Base-by-base conservation (phyloP, 1,140 invertebrate genomes). In the Carcinoscorpius rotundicauda region DNA sequence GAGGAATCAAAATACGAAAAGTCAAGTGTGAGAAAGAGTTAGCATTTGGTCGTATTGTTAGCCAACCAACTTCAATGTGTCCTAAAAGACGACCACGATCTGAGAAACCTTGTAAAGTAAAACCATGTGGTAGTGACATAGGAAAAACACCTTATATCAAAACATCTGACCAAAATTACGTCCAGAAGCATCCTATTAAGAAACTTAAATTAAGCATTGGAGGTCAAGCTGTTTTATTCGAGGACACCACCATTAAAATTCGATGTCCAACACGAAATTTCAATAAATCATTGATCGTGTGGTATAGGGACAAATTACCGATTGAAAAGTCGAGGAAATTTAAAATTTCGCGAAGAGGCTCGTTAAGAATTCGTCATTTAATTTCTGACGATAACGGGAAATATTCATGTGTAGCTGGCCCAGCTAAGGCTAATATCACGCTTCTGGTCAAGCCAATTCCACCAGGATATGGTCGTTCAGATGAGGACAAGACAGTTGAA, bases 21-120 rank as follows among this genome's bases (percentile, higher is more conserved):
- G 84, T 94, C 51, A 82, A 86, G 67, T 98, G 95, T 77, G 89
- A 93, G 71, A 93, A 95, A 79, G 83, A 91, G 66, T 89, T 93
- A 83, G 90, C 93, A 0, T 85, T 91, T 71, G 91, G 90, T 6
- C 87, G 88, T 71, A 84, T 87, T 52, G 84, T 91, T 56, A 84
- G 87, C 61, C 80, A 86, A 51, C 84, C 85, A 0, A 81, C 85
- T 10, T 79, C 82, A 0, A 84, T 87, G 71, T 93, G 91, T 76
- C 82, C 72, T 82, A 49, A 77, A 80, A 10, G 81, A 79, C 51
- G 84, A 84, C 76, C 75, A 66, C 88, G 89, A 0, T 78, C 82
- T 0, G 76, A 83, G 53, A 89, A 90, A 70, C 81, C 86, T 0
- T 95, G 92, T 77, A 93, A 93, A 72, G 85, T 83, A 3, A 87